Evolutionary conservation across 2,113 vertebrate genomes (phyloP).

Genomic region (Malurus cyaneus): DNA sequence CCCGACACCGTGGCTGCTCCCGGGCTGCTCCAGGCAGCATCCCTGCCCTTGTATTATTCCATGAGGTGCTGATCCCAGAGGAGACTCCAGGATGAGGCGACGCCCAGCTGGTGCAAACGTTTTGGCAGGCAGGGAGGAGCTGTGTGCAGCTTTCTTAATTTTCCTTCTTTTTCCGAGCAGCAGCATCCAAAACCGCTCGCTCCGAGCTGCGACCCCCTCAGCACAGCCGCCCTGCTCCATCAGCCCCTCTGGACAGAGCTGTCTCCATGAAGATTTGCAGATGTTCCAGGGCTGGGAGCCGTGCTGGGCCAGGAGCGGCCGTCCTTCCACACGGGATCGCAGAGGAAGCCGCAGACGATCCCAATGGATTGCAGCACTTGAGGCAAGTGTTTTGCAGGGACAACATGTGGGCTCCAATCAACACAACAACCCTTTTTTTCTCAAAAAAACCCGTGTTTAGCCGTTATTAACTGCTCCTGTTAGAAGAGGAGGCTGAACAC

Average conservation of each 20-base stretch:
- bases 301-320: not conserved
- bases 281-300: conserved; percentile 23
- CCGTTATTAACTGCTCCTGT: not conserved
- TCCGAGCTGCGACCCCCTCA: not conserved
- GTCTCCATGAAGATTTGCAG: conserved; percentile 51
- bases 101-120: not conserved
- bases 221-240: not conserved
- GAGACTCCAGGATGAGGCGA: not conserved
- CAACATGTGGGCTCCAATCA: not conserved
- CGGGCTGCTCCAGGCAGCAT: not conserved
- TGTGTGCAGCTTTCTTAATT: not conserved
- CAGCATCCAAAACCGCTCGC: not conserved
- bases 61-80: not conserved
- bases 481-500: not conserved
- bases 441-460: not conserved
- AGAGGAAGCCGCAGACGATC: not conserved
- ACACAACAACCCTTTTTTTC: not conserved
- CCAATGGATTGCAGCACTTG: not conserved
- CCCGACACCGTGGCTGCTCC: not conserved
- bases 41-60: not conserved
- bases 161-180: not conserved
- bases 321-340: not conserved
- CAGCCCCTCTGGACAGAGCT: conserved; percentile 36
- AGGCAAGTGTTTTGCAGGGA: conserved; percentile 42
- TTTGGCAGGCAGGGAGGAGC: not conserved